Conservation (phyloP, 2,113 vertebrate species). For the Epinephelus cyanopodus region DNA sequence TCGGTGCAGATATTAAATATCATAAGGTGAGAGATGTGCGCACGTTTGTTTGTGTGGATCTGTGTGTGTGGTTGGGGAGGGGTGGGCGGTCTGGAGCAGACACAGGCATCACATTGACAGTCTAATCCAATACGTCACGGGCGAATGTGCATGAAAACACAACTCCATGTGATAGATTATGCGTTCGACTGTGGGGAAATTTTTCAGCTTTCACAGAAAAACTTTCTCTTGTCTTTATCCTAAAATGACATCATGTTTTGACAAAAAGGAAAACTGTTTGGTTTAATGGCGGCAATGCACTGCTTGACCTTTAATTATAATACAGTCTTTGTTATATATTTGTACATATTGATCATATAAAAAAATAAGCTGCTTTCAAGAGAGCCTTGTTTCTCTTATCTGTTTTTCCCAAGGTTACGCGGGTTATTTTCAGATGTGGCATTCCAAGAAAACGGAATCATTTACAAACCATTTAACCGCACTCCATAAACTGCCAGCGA, state of each 20-base stretch:
- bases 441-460: conserved; percentile 62
- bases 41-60: conserved; percentile 24
- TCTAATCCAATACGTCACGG: conserved; percentile 49
- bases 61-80: conserved; percentile 33
- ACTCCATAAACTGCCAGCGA: conserved; percentile 36
- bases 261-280: conserved; percentile 3
- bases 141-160: conserved; percentile 52
- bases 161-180: conserved; percentile 52
- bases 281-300: conserved; percentile 10
- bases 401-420: conserved; percentile 28
- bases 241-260: conserved; percentile 25
- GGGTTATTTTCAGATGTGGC: conserved; percentile 44
- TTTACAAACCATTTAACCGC: conserved; percentile 46
- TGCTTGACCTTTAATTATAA: conserved; percentile 16
- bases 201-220: conserved; percentile 22
- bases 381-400: background rate
- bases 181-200: conserved; percentile 22
- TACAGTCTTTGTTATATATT: conserved; percentile 19
- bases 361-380: conserved; percentile 15
- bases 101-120: conserved; percentile 79
- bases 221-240: conserved; percentile 2
- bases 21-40: conserved; percentile 35
- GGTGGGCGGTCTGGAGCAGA: conserved; percentile 64
- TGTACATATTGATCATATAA: conserved; percentile 32
- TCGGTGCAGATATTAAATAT: conserved; percentile 63